phyloP scores from a whole-genome alignment of 2,113 vertebrate genomes.

The Mirounga angustirostris region DNA sequence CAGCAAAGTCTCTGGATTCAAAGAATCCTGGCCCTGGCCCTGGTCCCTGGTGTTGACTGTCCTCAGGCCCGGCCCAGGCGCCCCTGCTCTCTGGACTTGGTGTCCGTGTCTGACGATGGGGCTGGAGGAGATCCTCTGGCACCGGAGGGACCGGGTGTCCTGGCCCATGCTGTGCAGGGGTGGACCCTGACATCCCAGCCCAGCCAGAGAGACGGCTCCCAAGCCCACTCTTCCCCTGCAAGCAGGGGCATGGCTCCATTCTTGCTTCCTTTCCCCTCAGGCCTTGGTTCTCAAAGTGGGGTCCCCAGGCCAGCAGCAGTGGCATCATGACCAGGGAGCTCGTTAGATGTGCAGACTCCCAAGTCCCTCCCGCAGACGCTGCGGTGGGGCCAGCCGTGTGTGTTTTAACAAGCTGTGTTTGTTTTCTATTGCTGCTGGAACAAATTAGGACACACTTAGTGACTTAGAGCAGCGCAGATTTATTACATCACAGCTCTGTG shows the following conservation, averaged over 20 bases:
- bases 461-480: fast-evolving
- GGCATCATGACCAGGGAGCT: fast-evolving
- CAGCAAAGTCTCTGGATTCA: background rate
- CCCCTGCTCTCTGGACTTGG: background rate
- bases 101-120: fast-evolving
- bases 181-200: fast-evolving
- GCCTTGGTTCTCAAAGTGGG: fast-evolving
- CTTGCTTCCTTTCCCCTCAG: background rate
- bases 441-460: fast-evolving
- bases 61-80: fast-evolving
- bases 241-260: fast-evolving
- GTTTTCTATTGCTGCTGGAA: fast-evolving
- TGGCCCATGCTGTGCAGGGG: fast-evolving
- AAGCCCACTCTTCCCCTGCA: background rate
- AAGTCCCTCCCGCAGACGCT: fast-evolving
- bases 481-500: fast-evolving
- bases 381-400: fast-evolving
- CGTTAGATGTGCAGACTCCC: background rate
- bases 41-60: fast-evolving
- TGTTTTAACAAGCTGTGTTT: fast-evolving
- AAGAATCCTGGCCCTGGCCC: background rate
- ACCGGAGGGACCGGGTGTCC: fast-evolving
- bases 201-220: background rate
- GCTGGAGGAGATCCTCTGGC: fast-evolving
- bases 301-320: fast-evolving